Percentiles rank a stretch among this genome's conserved stretches.
These are phyloP conservation scores for Dipodomys ordii DNA, from an alignment of 2,113 vertebrate species.

Conservation along the genomic window DNA sequence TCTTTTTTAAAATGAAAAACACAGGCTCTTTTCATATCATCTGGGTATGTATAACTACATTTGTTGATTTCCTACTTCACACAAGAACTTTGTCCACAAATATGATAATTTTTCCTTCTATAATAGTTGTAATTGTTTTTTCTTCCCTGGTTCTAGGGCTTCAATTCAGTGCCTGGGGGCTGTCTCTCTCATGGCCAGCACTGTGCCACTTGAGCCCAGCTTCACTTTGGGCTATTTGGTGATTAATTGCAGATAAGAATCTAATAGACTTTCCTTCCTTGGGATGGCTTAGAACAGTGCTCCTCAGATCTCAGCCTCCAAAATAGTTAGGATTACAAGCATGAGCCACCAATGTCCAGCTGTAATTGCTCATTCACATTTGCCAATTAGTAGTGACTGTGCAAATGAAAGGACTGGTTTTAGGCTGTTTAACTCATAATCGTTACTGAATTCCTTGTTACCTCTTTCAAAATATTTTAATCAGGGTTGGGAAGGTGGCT, in stretches of 20 bases:
- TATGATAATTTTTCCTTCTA: background rate
- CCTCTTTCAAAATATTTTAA: background rate
- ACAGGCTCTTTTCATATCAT: conserved; percentile 1
- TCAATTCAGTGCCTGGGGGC: too few relatives aligned
- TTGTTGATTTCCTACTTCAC: background rate
- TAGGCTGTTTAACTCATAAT: background rate
- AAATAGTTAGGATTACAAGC: too few relatives aligned
- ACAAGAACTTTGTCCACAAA: background rate
- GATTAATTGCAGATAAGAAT: too few relatives aligned
- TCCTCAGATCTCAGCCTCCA: too few relatives aligned
- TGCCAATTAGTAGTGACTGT: background rate
- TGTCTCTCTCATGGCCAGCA: too few relatives aligned
- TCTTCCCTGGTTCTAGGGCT: background rate
- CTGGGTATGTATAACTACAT: background rate
- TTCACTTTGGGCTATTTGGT: too few relatives aligned
- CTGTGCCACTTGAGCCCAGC: too few relatives aligned
- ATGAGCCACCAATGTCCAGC: too few relatives aligned
- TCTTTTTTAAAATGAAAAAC: conserved; percentile 17
- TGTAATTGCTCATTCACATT: background rate
- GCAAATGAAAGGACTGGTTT: conserved; percentile 12
- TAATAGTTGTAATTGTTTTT: background rate
- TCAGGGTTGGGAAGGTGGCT: too few relatives aligned
- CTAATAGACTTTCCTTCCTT: too few relatives aligned
- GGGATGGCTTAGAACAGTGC: too few relatives aligned
- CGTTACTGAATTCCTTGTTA: background rate